A percentile compares a stretch with the other conserved stretches of the same genome.
Conservation (phyloP, 1,140 invertebrate species). For the Leptinotarsa texana region DNA sequence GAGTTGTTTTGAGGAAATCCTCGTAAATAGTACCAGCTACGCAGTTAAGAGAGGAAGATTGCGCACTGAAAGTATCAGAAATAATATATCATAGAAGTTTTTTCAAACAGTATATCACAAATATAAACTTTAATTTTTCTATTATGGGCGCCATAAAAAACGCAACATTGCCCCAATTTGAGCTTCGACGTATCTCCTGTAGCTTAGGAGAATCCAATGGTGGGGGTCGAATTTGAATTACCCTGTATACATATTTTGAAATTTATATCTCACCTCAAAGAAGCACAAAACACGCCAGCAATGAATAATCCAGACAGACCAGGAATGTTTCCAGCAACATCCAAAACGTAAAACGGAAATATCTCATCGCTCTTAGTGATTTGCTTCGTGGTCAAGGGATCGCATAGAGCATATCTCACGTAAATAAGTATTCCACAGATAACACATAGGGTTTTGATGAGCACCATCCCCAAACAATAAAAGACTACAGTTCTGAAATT, state of each 20-base stretch:
- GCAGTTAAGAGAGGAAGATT: slow-evolving; percentile 68
- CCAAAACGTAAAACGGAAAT: slow-evolving; percentile 62
- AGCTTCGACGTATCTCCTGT: too few relatives aligned
- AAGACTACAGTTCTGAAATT: slow-evolving; percentile 51
- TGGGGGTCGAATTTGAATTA: too few relatives aligned
- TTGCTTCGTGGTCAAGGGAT: slow-evolving; percentile 66
- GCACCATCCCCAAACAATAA: slow-evolving; percentile 56
- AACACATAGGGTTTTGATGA: slow-evolving; percentile 57
- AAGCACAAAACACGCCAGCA: slow-evolving; percentile 68
- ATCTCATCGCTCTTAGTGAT: slow-evolving; percentile 57
- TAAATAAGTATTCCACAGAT: slow-evolving; percentile 76
- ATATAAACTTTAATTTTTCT: too few relatives aligned
- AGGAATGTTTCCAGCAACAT: slow-evolving; percentile 57
- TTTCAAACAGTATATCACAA: too few relatives aligned
- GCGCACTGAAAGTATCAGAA: slow-evolving; percentile 58
- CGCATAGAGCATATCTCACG: slow-evolving; percentile 73
- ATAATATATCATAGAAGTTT: too few relatives aligned
- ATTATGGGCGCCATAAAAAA: too few relatives aligned
- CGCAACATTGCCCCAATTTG: too few relatives aligned
- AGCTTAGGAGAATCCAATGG: too few relatives aligned
- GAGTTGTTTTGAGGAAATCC: slow-evolving; percentile 62
- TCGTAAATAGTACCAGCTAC: slow-evolving; percentile 69
- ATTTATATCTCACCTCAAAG: slow-evolving; percentile 59
- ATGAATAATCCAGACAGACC: slow-evolving; percentile 68
- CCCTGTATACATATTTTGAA: too few relatives aligned